These are phyloP conservation scores for Mola mola DNA, from an alignment of 2,113 vertebrate genomes.

Conservation along the genomic window DNA sequence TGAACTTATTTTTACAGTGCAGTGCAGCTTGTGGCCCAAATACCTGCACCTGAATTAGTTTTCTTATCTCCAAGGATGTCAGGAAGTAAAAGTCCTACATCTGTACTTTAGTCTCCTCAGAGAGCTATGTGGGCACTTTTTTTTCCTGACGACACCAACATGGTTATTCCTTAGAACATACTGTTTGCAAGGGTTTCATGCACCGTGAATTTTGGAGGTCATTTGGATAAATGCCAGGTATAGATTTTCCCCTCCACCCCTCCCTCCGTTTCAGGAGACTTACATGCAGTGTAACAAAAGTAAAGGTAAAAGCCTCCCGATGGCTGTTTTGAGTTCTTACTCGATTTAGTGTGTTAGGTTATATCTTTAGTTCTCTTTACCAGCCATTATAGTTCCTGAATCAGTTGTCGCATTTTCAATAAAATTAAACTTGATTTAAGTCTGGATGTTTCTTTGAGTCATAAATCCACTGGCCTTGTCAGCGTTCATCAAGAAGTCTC, in stretches of 20 bases:
- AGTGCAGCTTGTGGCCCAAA: slow-evolving; percentile 44
- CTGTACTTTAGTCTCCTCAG: slow-evolving; percentile 59
- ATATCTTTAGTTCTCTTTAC: too few species aligned
- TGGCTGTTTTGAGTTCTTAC: too few species aligned
- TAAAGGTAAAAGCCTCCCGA: too few species aligned
- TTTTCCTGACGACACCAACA: slow-evolving; percentile 71
- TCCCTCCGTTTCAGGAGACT: slow-evolving; percentile 39
- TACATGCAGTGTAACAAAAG: slow-evolving; percentile 18
- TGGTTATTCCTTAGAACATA: slow-evolving; percentile 67
- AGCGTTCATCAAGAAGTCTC: too few species aligned
- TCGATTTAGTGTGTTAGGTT: too few species aligned
- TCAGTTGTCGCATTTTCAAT: too few species aligned
- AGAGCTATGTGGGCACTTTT: slow-evolving; percentile 58
- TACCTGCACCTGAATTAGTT: slow-evolving; percentile 58
- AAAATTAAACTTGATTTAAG: too few species aligned
- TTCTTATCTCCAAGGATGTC: slow-evolving; percentile 22
- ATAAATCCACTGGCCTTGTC: too few species aligned
- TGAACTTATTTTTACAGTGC: too few species aligned
- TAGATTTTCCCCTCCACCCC: slow-evolving; percentile 55
- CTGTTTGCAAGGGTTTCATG: slow-evolving; percentile 27
- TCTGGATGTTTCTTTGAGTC: too few species aligned
- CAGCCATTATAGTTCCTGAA: too few species aligned
- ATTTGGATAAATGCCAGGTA: slow-evolving; percentile 57
- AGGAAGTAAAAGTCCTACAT: slow-evolving; percentile 34
- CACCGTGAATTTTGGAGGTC: slow-evolving; percentile 63